Evolutionary conservation across 2,113 vertebrate species (phyloP), one percentile per base, ranked within the genome.

Genomic region (Cynoglossus semilaevis): DNA sequence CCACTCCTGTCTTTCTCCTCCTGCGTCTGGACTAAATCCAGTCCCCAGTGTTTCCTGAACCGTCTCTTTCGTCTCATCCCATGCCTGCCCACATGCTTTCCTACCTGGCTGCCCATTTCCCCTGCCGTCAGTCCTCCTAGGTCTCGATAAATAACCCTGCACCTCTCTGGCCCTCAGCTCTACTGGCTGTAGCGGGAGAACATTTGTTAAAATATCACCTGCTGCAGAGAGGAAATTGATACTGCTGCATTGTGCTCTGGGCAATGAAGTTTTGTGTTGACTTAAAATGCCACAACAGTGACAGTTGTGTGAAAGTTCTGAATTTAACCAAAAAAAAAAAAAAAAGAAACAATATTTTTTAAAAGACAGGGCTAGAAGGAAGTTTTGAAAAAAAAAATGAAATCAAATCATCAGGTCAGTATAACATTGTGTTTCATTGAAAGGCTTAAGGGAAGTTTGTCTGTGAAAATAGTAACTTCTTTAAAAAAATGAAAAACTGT

Each of bases 201-300:
- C 91, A 90, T 94, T 90, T 90, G 83, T 92, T 92, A 91, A 93
- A 93, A 93, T 92, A 93, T 91, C 81, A 86, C 82, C 85, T 87
- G 71, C 89, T 84, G 76, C 80, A 91, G 79, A 84, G 82, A 84
- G 89, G 89, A 90, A 93, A 93, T 92, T 93, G 93, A 92, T 93
- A 87, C 88, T 88, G 90, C 38, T 73, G 83, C 91, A 90, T 40
- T 82, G 74, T 77, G 83, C 85, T 81, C 50, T 34, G 46, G 79
- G 86, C 74, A 47, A 78, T 80, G 69, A 69, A 77, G 72, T 79
- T 74, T 85, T 71, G 76, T 81, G 66, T 76, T 53, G 70, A 72
- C 72, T 73, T 80, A 71, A 88, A 88, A 86, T 79, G 74, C 81
- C 77, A 85, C 67, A 73, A 70, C 78, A 77, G n/a, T 48, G 67